Conservation (phyloP, 2,113 vertebrate genomes). For the Zosterops borbonicus region DNA sequence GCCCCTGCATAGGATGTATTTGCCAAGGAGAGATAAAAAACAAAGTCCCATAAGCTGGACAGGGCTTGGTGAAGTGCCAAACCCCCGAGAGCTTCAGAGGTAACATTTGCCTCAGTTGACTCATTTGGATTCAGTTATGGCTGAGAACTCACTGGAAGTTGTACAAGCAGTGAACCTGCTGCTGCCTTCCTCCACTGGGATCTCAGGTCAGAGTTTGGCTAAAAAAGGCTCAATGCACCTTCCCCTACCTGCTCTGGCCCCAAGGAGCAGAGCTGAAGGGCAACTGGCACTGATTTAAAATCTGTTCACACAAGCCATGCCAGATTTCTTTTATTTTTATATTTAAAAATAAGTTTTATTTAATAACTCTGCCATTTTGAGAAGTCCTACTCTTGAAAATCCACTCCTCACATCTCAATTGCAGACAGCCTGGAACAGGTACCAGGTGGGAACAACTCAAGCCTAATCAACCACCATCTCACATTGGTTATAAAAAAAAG, state of each 20-base stretch:
- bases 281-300: not conserved
- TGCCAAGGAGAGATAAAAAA: not conserved
- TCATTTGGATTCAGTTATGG: not conserved
- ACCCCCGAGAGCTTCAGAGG: not conserved
- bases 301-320: not conserved
- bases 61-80: not conserved
- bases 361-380: not conserved
- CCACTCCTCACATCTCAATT: not conserved
- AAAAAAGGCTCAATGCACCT: not conserved
- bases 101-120: not conserved
- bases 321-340: not conserved
- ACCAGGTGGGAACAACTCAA: not conserved
- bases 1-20: rapidly evolving
- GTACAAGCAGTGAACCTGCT: not conserved
- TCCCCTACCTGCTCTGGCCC: not conserved
- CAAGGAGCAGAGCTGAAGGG: not conserved
- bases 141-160: not conserved
- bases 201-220: not conserved
- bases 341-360: not conserved
- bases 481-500: not conserved
- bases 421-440: not conserved
- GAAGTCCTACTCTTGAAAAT: not conserved
- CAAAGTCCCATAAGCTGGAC: not conserved
- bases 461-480: not conserved
- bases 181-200: not conserved